Evolutionary conservation across 2,113 vertebrate species (phyloP).

Genomic region (Hippotragus niger): DNA sequence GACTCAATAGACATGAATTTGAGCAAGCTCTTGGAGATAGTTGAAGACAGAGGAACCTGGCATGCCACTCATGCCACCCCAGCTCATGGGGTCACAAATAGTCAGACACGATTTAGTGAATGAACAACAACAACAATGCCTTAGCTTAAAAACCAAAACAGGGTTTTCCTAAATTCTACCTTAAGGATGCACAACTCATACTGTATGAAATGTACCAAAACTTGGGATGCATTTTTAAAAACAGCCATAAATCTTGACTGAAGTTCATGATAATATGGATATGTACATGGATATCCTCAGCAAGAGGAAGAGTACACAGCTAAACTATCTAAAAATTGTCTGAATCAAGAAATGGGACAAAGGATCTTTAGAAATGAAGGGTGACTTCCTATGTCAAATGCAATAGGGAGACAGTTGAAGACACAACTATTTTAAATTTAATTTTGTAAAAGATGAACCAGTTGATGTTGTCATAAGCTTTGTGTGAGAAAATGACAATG

Average conservation of each 20-base stretch:
- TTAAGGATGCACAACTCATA: not conserved
- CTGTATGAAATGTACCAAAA: not conserved
- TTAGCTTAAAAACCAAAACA: not conserved
- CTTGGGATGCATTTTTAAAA: not conserved
- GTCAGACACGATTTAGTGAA: not conserved
- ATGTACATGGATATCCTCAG: not conserved
- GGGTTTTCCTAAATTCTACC: not conserved
- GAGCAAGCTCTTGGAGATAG: not conserved
- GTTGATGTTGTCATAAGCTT: not conserved
- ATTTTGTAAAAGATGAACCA: not conserved
- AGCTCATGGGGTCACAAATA: not conserved
- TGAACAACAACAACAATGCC: not conserved
- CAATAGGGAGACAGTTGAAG: not conserved
- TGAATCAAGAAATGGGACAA: not conserved
- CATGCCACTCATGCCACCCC: not conserved
- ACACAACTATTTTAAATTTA: not conserved
- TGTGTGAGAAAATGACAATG: not conserved
- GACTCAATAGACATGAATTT: not conserved
- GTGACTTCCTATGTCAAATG: not conserved
- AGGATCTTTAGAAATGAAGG: not conserved
- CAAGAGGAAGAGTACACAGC: not conserved
- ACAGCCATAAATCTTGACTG: not conserved
- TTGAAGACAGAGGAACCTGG: not conserved
- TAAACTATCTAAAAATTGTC: not conserved
- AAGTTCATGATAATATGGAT: not conserved